Conservation (phyloP, 2,113 vertebrate species). For the Trinectes maculatus region DNA sequence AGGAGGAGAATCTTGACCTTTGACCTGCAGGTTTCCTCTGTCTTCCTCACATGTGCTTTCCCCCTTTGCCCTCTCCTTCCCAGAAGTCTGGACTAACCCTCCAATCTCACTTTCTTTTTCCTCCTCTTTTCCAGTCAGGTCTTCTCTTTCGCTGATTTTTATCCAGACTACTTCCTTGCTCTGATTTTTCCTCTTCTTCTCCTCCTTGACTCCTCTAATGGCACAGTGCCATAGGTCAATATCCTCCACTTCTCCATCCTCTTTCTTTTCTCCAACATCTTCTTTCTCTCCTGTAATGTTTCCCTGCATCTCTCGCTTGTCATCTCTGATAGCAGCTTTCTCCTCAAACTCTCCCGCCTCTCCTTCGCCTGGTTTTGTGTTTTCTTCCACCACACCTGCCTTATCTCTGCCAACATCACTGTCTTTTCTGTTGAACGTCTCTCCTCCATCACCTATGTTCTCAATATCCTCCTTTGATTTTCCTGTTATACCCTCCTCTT, state of each 20-base stretch:
- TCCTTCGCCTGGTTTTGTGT: slow-evolving; percentile 12
- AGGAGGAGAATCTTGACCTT: not conserved
- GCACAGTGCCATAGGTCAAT: slow-evolving; percentile 41
- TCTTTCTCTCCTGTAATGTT: not conserved
- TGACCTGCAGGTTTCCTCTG: slow-evolving; percentile 5
- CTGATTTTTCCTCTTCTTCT: slow-evolving; percentile 24
- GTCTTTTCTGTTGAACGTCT: not conserved
- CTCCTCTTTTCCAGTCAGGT: not conserved
- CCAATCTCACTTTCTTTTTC: not conserved
- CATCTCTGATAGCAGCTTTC: slow-evolving; percentile 14
- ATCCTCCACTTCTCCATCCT: not conserved
- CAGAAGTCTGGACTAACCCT: too few species aligned
- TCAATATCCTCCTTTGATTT: slow-evolving; percentile 3
- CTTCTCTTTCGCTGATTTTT: not conserved
- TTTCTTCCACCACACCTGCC: slow-evolving; percentile 30
- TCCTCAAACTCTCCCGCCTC: not conserved
- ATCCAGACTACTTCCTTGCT: not conserved
- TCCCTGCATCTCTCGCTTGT: not conserved
- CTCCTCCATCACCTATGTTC: not conserved
- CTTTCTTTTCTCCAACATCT: not conserved
- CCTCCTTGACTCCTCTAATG: slow-evolving; percentile 47
- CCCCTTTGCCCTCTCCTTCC: not conserved
- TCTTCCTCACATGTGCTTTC: not conserved
- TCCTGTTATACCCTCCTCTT: not conserved
- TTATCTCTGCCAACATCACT: slow-evolving; percentile 4